phyloP scores from a whole-genome alignment of 2,113 vertebrate genomes.

The Xyliphius kryptos region DNA sequence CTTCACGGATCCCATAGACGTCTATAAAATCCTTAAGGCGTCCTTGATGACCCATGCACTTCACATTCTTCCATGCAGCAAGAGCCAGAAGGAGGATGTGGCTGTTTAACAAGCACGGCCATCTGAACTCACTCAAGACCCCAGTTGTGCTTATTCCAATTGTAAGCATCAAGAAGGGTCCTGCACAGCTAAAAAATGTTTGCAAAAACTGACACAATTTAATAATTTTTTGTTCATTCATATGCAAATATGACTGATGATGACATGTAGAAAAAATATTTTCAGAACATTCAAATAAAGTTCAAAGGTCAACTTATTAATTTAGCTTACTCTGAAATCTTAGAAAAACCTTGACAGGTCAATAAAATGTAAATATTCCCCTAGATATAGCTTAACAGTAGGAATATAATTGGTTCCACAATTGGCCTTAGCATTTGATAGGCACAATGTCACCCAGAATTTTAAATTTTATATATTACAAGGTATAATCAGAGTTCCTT shows the following conservation, averaged over 20 bases:
- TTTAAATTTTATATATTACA: too few species aligned
- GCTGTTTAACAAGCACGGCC: constrained; percentile 16
- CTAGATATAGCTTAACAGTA: too few species aligned
- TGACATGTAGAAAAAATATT: too few species aligned
- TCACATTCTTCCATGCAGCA: constrained; percentile 11
- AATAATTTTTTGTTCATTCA: background rate
- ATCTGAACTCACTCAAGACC: constrained; percentile 17
- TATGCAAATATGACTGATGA: background rate
- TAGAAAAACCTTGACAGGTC: too few species aligned
- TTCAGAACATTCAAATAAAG: too few species aligned
- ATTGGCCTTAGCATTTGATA: too few species aligned
- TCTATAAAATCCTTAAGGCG: background rate
- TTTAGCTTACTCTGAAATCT: too few species aligned
- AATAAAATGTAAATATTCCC: too few species aligned
- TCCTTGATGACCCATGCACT: constrained; percentile 15
- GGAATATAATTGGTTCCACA: too few species aligned
- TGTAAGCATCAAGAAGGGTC: constrained; percentile 19
- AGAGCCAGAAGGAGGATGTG: constrained; percentile 18
- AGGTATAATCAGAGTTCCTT: too few species aligned
- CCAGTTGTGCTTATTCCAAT: background rate
- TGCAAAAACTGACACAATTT: constrained; percentile 9
- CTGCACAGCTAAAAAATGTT: constrained; percentile 16
- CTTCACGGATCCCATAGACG: background rate
- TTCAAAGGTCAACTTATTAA: too few species aligned
- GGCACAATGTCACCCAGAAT: too few species aligned